Conservation (phyloP, 2,888 invertebrate species). For the Melanostoma scalare region DNA sequence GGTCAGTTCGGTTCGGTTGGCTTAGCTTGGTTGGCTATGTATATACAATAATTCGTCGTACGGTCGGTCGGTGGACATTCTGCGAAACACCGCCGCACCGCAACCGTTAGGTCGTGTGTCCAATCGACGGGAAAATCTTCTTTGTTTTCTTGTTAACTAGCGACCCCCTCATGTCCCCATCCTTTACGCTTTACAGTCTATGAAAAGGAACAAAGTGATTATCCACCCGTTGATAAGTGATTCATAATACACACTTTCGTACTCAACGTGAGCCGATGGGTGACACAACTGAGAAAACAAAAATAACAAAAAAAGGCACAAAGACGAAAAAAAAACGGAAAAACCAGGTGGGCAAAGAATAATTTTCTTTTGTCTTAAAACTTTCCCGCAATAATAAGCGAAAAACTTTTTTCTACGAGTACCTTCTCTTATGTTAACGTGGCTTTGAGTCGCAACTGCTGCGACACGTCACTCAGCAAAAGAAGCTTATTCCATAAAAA, state of each 20-base stretch:
- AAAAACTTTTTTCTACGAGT: constrained; percentile 50
- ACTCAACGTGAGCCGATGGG: constrained; percentile 22
- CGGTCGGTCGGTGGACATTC: constrained; percentile 54
- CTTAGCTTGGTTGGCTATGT: constrained; percentile 12
- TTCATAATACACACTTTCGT: constrained; percentile 58
- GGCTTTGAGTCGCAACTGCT: constrained; percentile 43
- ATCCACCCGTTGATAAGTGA: constrained; percentile 69
- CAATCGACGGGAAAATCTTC: constrained; percentile 73
- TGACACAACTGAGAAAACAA: background rate
- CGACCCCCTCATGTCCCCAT: constrained; percentile 7
- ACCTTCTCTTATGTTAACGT: background rate
- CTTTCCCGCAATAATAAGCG: constrained; percentile 43
- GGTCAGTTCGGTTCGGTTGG: constrained; percentile 35
- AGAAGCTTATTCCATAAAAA: constrained; percentile 71
- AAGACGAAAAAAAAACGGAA: constrained; percentile 38
- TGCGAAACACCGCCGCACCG: constrained; percentile 38
- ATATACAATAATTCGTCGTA: background rate
- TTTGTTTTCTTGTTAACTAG: constrained; percentile 63
- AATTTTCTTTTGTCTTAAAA: constrained; percentile 20
- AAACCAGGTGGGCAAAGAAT: constrained; percentile 50
- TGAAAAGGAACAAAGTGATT: constrained; percentile 63
- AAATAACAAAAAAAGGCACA: background rate
- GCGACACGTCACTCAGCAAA: constrained; percentile 61
- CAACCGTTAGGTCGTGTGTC: constrained; percentile 48
- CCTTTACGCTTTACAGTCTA: constrained; percentile 7